Evolutionary conservation across 2,113 vertebrate genomes (phyloP).

Genomic region (Mustela nigripes): DNA sequence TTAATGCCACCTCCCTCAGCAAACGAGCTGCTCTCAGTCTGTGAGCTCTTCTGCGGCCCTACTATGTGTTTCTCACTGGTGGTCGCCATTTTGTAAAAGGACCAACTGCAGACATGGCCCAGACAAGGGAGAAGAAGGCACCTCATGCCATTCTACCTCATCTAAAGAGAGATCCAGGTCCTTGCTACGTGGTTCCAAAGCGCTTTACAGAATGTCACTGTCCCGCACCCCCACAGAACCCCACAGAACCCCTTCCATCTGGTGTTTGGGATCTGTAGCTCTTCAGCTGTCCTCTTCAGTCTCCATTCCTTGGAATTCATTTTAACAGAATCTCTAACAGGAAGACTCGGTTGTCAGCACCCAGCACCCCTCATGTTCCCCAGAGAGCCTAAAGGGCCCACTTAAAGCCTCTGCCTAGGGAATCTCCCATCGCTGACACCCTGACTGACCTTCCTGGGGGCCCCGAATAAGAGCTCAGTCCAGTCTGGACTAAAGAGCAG

Average conservation of each 20-base stretch:
- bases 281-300: not conserved
- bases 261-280: not conserved
- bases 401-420: not conserved
- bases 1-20: not conserved
- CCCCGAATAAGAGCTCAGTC: not conserved
- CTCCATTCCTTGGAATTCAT: not conserved
- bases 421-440: not conserved
- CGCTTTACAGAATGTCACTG: too few species aligned
- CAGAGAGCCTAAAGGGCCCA: not conserved
- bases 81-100: not conserved
- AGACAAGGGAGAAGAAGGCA: not conserved
- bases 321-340: not conserved
- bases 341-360: not conserved
- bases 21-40: not conserved
- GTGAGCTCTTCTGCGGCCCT: not conserved
- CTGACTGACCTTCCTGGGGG: not conserved
- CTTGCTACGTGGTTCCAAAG: not conserved
- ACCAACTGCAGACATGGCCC: not conserved
- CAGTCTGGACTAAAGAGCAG: conserved; percentile 54
- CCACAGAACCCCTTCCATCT: not conserved
- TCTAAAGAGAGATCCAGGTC: not conserved
- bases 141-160: rapidly evolving
- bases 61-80: not conserved
- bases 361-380: not conserved
- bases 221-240: rapidly evolving